Conservation (phyloP, 2,888 invertebrate species). For the Meganola albula region DNA sequence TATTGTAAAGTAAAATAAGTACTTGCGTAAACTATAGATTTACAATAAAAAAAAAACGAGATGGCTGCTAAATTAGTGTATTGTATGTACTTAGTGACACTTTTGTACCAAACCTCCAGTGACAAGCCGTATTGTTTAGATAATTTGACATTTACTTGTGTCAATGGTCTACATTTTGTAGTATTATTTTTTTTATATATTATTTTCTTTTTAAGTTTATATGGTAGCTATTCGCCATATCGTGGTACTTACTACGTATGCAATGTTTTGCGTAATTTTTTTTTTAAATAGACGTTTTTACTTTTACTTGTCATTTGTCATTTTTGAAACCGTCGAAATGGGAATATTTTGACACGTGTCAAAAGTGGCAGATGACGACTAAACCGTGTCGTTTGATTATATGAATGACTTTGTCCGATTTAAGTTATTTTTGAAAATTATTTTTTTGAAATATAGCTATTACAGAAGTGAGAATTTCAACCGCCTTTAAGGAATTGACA, state of each 20-base stretch:
- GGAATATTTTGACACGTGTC: too few relatives aligned
- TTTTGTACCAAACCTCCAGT: slow-evolving; percentile 53
- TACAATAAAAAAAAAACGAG: slow-evolving; percentile 19
- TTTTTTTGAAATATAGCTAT: too few relatives aligned
- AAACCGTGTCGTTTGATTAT: too few relatives aligned
- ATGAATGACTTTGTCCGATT: too few relatives aligned
- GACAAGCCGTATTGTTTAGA: too few relatives aligned
- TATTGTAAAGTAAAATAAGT: slow-evolving; percentile 17
- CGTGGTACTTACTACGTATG: slow-evolving; percentile 19
- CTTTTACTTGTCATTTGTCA: slow-evolving; percentile 17
- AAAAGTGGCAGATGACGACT: too few relatives aligned
- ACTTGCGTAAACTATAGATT: slow-evolving; percentile 29
- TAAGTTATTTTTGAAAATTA: too few relatives aligned
- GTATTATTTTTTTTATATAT: slow-evolving; percentile 31
- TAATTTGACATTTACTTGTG: slow-evolving; percentile 16
- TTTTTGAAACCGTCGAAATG: too few relatives aligned
- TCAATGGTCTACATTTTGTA: slow-evolving; percentile 29
- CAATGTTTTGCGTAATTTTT: slow-evolving; percentile 17
- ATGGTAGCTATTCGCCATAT: slow-evolving; percentile 35
- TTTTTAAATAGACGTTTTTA: slow-evolving; percentile 15
- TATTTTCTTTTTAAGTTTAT: slow-evolving; percentile 24
- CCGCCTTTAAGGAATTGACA: slow-evolving; percentile 3
- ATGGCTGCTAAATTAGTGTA: slow-evolving; percentile 58
- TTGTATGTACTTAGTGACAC: slow-evolving; percentile 53
- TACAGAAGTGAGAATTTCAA: slow-evolving; percentile 7